These are phyloP conservation scores for Thamnaconus septentrionalis DNA, from an alignment of 2,113 vertebrate species.

Conservation along the genomic window DNA sequence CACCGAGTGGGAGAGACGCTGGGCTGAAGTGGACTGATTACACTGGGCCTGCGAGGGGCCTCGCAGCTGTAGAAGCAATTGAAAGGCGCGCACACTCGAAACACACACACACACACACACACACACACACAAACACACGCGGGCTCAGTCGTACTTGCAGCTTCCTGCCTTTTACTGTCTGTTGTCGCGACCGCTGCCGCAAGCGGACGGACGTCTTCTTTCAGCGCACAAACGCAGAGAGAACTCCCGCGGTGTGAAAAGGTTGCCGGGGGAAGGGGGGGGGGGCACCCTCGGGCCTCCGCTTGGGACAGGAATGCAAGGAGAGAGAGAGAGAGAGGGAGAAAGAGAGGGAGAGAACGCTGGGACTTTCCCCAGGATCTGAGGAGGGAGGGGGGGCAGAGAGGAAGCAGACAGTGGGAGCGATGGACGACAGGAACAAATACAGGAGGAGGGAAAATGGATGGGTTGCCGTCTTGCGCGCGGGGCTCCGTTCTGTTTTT, in stretches of 20 bases:
- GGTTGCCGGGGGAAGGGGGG: conserved; percentile 18
- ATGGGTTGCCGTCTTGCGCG: conserved; percentile 59
- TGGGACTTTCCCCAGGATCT: conserved; percentile 74
- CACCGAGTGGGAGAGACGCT: conserved; percentile 53
- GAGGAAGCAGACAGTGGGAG: conserved; percentile 74
- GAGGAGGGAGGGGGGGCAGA: conserved; percentile 57
- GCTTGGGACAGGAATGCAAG: conserved; percentile 53
- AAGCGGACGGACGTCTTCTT: conserved; percentile 29
- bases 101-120: conserved; percentile 15
- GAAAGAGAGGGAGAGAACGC: conserved; percentile 1
- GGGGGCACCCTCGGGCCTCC: conserved; percentile 12
- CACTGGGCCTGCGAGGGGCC: conserved; percentile 39
- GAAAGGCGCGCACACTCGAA: conserved; percentile 18
- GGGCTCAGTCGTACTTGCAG: conserved; percentile 41
- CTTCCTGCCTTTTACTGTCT: conserved; percentile 64
- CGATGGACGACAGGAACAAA: conserved; percentile 71
- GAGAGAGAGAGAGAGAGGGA: conserved; percentile 18
- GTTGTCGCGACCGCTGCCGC: conserved; percentile 60
- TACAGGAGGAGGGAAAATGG: conserved; percentile 72
- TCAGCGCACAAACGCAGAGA: conserved; percentile 30
- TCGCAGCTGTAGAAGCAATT: conserved; percentile 65
- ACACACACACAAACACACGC: conserved; percentile 16
- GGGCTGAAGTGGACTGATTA: conserved; percentile 60
- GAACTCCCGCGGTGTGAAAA: conserved; percentile 47
- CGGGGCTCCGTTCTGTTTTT: conserved; percentile 49